A percentile compares a stretch with the other conserved stretches of the same genome.
Evolutionary conservation across 2,888 invertebrate species (phyloP).

Genomic region (Noctua janthina): DNA sequence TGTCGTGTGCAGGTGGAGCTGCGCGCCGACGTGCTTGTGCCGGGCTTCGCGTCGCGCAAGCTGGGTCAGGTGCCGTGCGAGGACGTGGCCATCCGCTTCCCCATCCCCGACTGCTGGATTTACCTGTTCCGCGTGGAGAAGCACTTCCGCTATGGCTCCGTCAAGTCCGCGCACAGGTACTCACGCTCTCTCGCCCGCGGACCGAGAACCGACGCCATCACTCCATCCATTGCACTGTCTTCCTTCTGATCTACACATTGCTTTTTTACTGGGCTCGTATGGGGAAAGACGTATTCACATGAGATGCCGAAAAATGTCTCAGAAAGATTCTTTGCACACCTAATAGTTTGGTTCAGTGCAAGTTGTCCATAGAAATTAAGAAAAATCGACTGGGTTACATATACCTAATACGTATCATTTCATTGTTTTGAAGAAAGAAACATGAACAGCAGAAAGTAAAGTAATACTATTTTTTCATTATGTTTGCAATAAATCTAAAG

Average conservation of each 20-base stretch:
- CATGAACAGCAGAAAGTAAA: not conserved
- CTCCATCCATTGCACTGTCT: no score
- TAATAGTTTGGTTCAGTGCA: not conserved
- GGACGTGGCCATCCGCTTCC: conserved; percentile 98
- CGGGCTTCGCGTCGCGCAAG: conserved; percentile 98
- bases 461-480: not conserved
- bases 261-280: no score
- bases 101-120: conserved; percentile 99
- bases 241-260: no score
- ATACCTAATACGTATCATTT: no score
- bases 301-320: no score
- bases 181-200: not conserved
- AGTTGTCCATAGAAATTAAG: not conserved
- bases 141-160: conserved; percentile 99
- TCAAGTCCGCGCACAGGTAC: conserved; percentile 96
- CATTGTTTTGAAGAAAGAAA: not conserved
- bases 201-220: not conserved
- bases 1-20: conserved; percentile 94
- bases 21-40: conserved; percentile 98
- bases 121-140: conserved; percentile 99
- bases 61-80: conserved; percentile 99
- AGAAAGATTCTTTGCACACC: not conserved
- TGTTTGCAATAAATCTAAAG: not conserved
- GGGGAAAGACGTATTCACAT: no score
- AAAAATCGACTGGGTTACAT: no score